Evolutionary conservation across 2,888 invertebrate species (phyloP), one percentile per base, ranked within the genome.

Genomic region (Amiota communis): DNA sequence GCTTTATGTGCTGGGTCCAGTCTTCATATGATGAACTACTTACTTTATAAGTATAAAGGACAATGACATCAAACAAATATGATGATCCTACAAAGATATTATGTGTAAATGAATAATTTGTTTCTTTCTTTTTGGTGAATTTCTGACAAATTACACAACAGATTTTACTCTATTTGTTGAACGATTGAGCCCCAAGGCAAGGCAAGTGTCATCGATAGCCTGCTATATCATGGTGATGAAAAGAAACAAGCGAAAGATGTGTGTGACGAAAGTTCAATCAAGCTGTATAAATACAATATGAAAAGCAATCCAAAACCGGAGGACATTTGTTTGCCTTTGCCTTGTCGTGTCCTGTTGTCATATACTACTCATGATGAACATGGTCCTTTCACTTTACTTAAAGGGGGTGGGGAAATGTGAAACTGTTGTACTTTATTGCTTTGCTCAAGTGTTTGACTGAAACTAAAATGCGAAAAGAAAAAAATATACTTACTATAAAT

Each of bases 231-330:
- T 6, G 36, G 36, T 36, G 36, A 36, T 36, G 36, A 6, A 36
- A 36, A 6, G n/a, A 11, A 46, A 13, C 6, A 57, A 69, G 15
- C 23, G 69, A 49, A 15, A 10, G 17, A 17, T 8, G 65, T 17
- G 81, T 86, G 87, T 87, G 85, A 86, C 87, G 81, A 86, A 86
- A 82, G 79, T 79, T 82, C 86, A 86, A 87, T 87, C 87, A 86
- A 80, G 79, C 77, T 77, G 75, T 79, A 81, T 77, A 83, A 78
- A 83, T 78, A 83, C 65, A 46, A 48, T 48, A 48, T n/a, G 46
- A 65, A 48, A 64, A 48, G 15, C 15, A 15, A 17, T 20, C 11
- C 8, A 48, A 47, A 49, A 65, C 17, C 48, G 49, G 48, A 48
- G 65, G n/a, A 70, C 57, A 70, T 70, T 70, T 68, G 71, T 71